phyloP scores from a whole-genome alignment of 2,113 vertebrate genomes.

The Apteryx mantelli region DNA sequence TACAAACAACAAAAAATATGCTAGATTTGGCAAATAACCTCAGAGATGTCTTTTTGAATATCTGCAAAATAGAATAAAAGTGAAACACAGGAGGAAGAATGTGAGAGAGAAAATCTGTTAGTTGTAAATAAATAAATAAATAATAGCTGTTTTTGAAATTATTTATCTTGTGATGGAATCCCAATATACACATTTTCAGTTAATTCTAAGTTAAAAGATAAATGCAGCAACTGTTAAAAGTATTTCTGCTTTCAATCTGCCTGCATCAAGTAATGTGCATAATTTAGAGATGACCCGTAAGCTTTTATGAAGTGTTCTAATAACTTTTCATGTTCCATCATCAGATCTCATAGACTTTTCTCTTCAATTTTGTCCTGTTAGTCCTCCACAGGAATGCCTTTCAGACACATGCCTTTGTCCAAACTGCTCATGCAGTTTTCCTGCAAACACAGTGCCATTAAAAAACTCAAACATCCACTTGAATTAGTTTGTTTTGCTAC shows the following conservation, averaged over 20 bases:
- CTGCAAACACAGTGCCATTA: neutral
- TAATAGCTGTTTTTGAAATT: neutral
- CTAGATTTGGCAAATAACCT: neutral
- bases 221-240: neutral
- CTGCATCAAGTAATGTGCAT: neutral
- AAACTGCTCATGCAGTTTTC: neutral
- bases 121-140: neutral
- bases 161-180: neutral
- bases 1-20: neutral
- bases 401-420: neutral
- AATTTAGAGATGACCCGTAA: neutral
- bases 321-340: neutral
- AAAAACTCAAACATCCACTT: neutral
- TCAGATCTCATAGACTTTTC: neutral
- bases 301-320: fast-evolving
- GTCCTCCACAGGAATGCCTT: neutral
- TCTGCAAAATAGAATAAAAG: neutral
- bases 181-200: neutral
- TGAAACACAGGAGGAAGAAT: neutral
- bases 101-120: neutral
- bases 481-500: neutral
- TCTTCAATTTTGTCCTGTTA: neutral
- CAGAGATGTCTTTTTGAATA: neutral
- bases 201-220: neutral
- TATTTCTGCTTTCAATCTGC: neutral